Evolutionary conservation across 2,888 invertebrate genomes (phyloP), one percentile per base, ranked within the genome.

Genomic region (Sinotaia quadrata): DNA sequence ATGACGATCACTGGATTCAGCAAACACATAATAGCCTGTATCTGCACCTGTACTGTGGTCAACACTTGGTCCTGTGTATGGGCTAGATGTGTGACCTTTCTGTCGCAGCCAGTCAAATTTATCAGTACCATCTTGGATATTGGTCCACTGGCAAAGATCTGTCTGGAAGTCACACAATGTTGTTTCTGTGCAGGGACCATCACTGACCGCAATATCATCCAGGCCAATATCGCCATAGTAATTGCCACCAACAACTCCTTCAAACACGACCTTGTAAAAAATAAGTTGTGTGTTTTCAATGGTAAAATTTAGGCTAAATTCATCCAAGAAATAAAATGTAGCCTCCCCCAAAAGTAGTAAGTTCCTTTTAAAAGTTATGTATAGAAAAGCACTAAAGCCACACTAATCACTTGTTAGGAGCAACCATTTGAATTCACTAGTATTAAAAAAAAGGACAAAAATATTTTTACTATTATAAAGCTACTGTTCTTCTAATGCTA

Each of bases 131-230:
- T 75, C 44, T 62, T 71, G 60, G 10, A 72, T 68, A 65, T 86
- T 85, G 31, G 75, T 78, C 84, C 85, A 87, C 33, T 78, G 75
- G 67, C 88, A 89, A 2, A 81, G 67, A 44, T 81, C 82, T 34
- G 69, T 78, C 67, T 87, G 86, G 76, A 88, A 88, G 63, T 81
- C 78, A 72, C 88, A 88, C 68, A 81, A 71, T 63, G 79, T 83
- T 66, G 70, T 36, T 24, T 62, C 54, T 4, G 68, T 60, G 37
- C 70, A 73, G 24, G 61, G n/a, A 31, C 70, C 56, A 10, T 27
- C n/a, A 24, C 31, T 36, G 36, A 59, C 54, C 4, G 70, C 68
- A 8, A 83, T 76, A 74, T 86, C 86, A 73, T 86, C 86, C 56
- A 86, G 69, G 24, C 83, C 85, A 41, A 85, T 83, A 66, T 85